A percentile compares a stretch with the other conserved stretches of the same genome.
phyloP scores from a whole-genome alignment of 2,797 vertebrate species.

The Strix occidentalis region DNA sequence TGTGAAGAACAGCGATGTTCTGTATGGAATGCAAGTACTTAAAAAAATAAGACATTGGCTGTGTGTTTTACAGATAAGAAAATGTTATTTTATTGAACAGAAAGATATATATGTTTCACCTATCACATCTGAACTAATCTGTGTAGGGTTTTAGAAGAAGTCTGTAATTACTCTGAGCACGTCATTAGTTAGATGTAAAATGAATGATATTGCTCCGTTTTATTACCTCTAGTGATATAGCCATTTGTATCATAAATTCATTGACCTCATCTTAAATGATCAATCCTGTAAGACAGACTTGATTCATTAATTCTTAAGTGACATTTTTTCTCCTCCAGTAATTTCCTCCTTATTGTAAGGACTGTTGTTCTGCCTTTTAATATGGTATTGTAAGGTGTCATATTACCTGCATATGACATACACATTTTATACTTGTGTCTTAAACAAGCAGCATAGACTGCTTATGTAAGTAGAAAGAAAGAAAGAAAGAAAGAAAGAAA shows the following conservation, averaged over 20 bases:
- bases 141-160: slow-evolving; percentile 67
- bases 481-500: background rate
- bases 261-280: slow-evolving; percentile 78
- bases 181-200: slow-evolving; percentile 69
- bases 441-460: background rate
- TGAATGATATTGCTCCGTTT: slow-evolving; percentile 71
- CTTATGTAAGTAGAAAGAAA: too few species aligned
- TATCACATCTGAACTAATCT: slow-evolving; percentile 74
- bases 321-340: slow-evolving; percentile 67
- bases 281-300: slow-evolving; percentile 69
- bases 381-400: background rate
- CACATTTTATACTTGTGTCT: background rate
- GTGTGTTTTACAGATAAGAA: slow-evolving; percentile 56
- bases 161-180: slow-evolving; percentile 74
- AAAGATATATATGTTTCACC: slow-evolving; percentile 58
- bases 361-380: slow-evolving; percentile 55
- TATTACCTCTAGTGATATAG: slow-evolving; percentile 72
- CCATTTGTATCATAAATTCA: slow-evolving; percentile 79
- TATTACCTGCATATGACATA: background rate
- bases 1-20: background rate
- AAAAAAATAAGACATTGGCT: slow-evolving; percentile 9
- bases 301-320: slow-evolving; percentile 80
- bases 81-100: slow-evolving; percentile 72
- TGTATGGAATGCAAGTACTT: background rate
- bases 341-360: slow-evolving; percentile 53